Base-by-base conservation (phyloP, 2,888 invertebrate genomes). In the Lithophane leautieri region DNA sequence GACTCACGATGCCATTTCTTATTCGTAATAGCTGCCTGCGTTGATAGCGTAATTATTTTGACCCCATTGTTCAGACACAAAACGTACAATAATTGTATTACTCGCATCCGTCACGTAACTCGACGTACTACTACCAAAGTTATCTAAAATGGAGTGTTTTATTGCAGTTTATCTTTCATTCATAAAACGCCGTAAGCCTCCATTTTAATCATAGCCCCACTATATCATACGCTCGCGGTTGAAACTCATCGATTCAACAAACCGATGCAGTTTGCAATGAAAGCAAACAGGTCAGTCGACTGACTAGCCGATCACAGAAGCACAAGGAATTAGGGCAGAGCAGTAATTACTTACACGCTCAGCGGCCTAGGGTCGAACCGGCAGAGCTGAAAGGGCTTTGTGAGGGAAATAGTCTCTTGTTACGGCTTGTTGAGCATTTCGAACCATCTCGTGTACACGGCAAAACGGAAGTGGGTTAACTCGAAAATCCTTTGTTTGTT, bases 331-430 rank as follows among this genome's bases (percentile, higher is more conserved):
- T 94, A 89, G 95, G 94, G 92, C 94, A 93, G 90, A 91, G 91
- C 90, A 90, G 92, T 93, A 94, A 94, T 94, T 94, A 94, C 93
- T 94, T 92, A 92, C 92, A 93, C 91, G 91, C 90, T 89, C 90
- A 82, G 82, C 86, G 88, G 85, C 80, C 85, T 86, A 87, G 89
- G 92, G 92, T 88, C 89, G 87, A 87, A 90, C 90, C 92, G 92
- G 82, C 84, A 87, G 92, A 90, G 91, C 92, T 93, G 92, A 94
- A 94, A 92, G 90, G 87, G 92, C 93, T 94, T 93, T 94, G 93
- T 94, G 90, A 83, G 90, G 91, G 88, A 92, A 93, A 92, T 89
- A 89, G 87, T 87, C 89, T 89, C 82, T 86, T 89, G 91, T 92
- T 90, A 94, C 93, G 93, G 92, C 89, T 93, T 91, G 94, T 91